Base-by-base conservation (phyloP, 1,140 invertebrate genomes). In the Conopomorpha cramerella region DNA sequence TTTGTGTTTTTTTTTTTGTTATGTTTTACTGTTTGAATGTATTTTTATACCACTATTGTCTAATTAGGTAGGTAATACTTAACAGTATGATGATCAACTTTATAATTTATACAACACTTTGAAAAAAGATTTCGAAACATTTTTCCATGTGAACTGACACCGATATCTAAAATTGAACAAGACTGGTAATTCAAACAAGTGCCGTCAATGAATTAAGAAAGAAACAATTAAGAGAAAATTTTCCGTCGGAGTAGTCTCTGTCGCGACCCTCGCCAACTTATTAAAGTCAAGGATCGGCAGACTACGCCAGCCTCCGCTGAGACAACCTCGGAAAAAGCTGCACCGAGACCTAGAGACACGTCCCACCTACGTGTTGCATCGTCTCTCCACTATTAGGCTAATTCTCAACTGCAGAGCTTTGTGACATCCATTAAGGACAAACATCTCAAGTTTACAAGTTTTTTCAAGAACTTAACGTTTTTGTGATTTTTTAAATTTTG, bases 191-290 rank as follows among this genome's bases (percentile, higher is more conserved):
- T 6, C 19, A 23, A 23, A 23, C n/a, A 26, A 36, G 42, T 25
- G 19, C 25, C 19, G 25, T 17, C 34, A 35, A 28, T 35, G 23
- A 35, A 53, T 51, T 25, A 32, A 39, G 49, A 34, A 41, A 52
- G 49, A 76, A 76, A 76, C 70, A 76, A 76, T 76, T 76, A 76
- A 64, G 64, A 70, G 68, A 68, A 76, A 76, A 64, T 72, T 76
- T 55, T 62, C 61, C 64, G 60, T 56, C 55, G 49, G 46, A 50
- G 55, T 51, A 53, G 60, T 70, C 67, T 61, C 53, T 61, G 66
- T 56, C 70, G 62, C 63, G 70, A 65, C 64, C 61, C 56, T 60
- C 63, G 46, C 65, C 70, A 76, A 76, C 70, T 76, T 76, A 76
- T 76, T 76, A 76, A 72, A 76, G 67, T 76, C 70, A 72, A 72